phyloP scores from a whole-genome alignment of 2,888 invertebrate species.

The Synergus itoensis region DNA sequence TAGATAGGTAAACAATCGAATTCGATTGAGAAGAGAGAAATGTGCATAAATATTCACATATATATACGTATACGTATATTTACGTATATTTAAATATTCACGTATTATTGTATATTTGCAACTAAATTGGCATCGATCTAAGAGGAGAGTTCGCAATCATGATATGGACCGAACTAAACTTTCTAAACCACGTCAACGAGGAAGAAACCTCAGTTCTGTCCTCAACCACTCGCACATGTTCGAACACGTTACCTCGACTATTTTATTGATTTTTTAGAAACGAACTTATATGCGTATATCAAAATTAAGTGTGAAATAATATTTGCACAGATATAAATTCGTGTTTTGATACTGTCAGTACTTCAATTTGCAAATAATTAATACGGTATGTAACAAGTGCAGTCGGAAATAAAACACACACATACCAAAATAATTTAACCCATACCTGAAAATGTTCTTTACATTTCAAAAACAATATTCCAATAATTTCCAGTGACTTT shows the following conservation, averaged over 20 bases:
- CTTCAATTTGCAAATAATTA: too few species aligned
- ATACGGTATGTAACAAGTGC: too few species aligned
- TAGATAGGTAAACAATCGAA: background rate
- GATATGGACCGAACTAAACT: slow-evolving; percentile 15
- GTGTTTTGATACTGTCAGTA: too few species aligned
- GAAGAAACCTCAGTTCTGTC: slow-evolving; percentile 14
- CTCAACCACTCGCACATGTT: background rate
- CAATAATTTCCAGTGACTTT: background rate
- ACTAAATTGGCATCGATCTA: slow-evolving; percentile 10
- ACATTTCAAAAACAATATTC: background rate
- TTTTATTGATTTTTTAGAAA: background rate
- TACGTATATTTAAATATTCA: too few species aligned
- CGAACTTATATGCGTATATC: background rate
- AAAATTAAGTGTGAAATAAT: too few species aligned
- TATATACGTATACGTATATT: background rate
- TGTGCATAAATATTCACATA: background rate
- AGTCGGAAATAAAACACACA: too few species aligned
- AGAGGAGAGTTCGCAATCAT: slow-evolving; percentile 2
- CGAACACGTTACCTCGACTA: background rate
- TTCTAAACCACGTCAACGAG: slow-evolving; percentile 29
- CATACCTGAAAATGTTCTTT: too few species aligned
- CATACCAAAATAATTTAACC: too few species aligned
- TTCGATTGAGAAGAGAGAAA: background rate
- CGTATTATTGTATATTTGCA: background rate
- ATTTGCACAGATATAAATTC: too few species aligned